These are phyloP conservation scores for Ostrea denselamellosa DNA, from an alignment of 1,140 invertebrate species.

Conservation along the genomic window DNA sequence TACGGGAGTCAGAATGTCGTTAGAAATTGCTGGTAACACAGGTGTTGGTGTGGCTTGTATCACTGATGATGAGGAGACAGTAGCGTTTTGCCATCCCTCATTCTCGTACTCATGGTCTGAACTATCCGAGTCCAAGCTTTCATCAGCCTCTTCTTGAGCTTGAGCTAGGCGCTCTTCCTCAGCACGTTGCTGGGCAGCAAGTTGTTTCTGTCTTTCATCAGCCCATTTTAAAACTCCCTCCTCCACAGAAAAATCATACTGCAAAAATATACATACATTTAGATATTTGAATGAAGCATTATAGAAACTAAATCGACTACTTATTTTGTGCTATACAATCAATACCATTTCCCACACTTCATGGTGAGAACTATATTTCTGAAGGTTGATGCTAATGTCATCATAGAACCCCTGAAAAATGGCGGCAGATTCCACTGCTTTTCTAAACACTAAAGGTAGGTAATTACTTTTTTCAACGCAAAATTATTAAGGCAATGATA, in stretches of 20 bases:
- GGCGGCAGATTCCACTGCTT: too few species aligned
- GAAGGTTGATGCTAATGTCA: too few species aligned
- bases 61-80: neutral
- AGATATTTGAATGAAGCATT: neutral
- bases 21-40: constrained; percentile 27
- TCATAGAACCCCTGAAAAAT: too few species aligned
- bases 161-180: constrained; percentile 22
- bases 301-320: too few species aligned
- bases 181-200: constrained; percentile 41
- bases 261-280: constrained; percentile 12
- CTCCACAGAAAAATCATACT: constrained; percentile 56
- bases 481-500: too few species aligned
- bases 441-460: too few species aligned
- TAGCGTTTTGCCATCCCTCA: neutral
- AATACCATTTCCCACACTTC: too few species aligned
- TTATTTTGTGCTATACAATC: too few species aligned
- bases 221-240: constrained; percentile 59
- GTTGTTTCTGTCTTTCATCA: constrained; percentile 49
- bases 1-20: constrained; percentile 51
- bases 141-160: constrained; percentile 10
- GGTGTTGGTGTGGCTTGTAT: constrained; percentile 36
- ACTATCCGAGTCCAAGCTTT: constrained; percentile 26
- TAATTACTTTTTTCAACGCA: too few species aligned
- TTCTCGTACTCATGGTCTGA: constrained; percentile 49
- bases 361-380: too few species aligned